phyloP scores from a whole-genome alignment of 1,140 invertebrate genomes.

The Drosophila subobscura region DNA sequence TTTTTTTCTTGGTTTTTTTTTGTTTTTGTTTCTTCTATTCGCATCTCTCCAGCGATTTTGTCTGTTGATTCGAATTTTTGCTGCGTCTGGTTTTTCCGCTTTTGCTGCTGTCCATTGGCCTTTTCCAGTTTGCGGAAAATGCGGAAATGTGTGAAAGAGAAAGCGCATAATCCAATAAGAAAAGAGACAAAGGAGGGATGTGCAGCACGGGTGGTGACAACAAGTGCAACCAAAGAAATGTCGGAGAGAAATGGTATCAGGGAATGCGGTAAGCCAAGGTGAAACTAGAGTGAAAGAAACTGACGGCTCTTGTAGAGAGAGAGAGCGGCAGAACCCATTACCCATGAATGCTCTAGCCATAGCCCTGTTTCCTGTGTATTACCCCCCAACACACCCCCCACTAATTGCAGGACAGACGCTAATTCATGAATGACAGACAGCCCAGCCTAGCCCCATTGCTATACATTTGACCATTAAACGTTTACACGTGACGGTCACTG shows the following conservation, averaged over 20 bases:
- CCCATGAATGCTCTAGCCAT: too few species aligned
- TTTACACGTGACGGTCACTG: too few species aligned
- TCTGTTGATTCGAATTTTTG: constrained; percentile 49
- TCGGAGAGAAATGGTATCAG: constrained; percentile 43
- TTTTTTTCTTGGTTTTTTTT: constrained; percentile 3
- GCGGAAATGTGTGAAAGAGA: constrained; percentile 80
- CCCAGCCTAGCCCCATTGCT: too few species aligned
- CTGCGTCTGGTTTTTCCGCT: constrained; percentile 68
- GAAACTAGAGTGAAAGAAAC: constrained; percentile 23
- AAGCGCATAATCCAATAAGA: constrained; percentile 77
- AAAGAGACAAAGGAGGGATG: not conserved
- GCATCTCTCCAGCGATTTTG: constrained; percentile 35
- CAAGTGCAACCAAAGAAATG: constrained; percentile 57
- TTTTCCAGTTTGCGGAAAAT: constrained; percentile 41
- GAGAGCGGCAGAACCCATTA: not conserved
- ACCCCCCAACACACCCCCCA: too few species aligned
- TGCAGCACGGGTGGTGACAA: not conserved
- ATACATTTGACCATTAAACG: too few species aligned
- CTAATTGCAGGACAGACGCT: too few species aligned
- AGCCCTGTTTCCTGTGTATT: too few species aligned
- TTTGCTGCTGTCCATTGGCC: constrained; percentile 51
- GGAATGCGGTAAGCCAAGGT: constrained; percentile 56
- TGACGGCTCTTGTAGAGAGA: not conserved
- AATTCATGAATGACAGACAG: too few species aligned
- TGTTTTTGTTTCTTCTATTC: not conserved